Evolutionary conservation across 2,888 invertebrate species (phyloP).

Genomic region (Fragum whitleyi): DNA sequence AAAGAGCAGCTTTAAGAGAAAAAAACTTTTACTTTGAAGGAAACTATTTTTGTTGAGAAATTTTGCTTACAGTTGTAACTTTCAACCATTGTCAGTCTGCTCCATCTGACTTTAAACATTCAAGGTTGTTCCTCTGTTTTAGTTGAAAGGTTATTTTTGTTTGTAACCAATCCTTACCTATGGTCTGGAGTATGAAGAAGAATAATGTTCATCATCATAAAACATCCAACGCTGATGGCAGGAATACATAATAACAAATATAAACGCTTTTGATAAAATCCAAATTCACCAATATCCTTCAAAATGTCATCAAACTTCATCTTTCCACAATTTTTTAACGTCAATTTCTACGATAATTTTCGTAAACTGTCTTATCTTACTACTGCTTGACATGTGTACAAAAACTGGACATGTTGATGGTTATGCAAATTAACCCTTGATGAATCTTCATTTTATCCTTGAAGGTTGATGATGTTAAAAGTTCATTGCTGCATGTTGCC

Average conservation of each 20-base stretch:
- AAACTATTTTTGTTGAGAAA: too few species aligned
- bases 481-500: not conserved
- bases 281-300: slow-evolving; percentile 68
- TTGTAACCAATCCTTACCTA: slow-evolving; percentile 64
- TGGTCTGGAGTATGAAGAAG: slow-evolving; percentile 67
- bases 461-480: not conserved
- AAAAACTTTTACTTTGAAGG: too few species aligned
- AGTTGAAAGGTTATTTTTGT: too few species aligned
- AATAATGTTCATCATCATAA: slow-evolving; percentile 71
- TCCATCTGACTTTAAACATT: too few species aligned
- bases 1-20: too few species aligned
- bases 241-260: slow-evolving; percentile 70
- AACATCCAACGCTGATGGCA: slow-evolving; percentile 66
- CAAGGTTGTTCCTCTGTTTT: too few species aligned
- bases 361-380: not conserved
- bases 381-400: not conserved
- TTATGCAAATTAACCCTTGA: not conserved
- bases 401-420: not conserved
- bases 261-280: slow-evolving; percentile 70
- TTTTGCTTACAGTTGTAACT: too few species aligned
- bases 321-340: slow-evolving; percentile 51
- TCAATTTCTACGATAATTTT: not conserved
- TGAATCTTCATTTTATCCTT: slow-evolving; percentile 5
- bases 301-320: slow-evolving; percentile 75
- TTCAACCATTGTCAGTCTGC: too few species aligned